Base-by-base conservation (phyloP, 2,797 vertebrate species). In the Lithobates sylvaticus region DNA sequence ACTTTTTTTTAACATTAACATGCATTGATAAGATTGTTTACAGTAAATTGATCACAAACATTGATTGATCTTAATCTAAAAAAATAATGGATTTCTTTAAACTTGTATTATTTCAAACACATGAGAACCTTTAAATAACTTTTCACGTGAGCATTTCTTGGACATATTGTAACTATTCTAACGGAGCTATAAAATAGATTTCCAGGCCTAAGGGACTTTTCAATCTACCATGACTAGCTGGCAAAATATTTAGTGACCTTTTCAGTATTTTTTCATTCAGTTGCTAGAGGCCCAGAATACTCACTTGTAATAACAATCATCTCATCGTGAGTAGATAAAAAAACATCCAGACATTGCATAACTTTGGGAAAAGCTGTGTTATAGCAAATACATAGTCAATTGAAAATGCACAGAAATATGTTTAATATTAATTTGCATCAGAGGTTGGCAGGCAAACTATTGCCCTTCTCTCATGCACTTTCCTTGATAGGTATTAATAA, bases 201-300 rank as follows among this genome's bases (percentile, higher is more conserved):
- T 78, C 50, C 50, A 84, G 44, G 75, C 75, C 76, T 73, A 27
- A 65, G 76, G 83, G 50, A 47, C 3, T 72, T 26, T 84, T 78
- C 69, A 78, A 64, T 78, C 69, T 78, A 78, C 76, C 76, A 65
- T 72, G 76, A 73, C 68, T 73, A 64, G 68, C 36, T 72, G 76
- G 68, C 76, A 73, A 84, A 78, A 71, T 84, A 78, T 65, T 84
- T 64, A 84, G 65, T 78, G 83, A 78, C 76, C 76, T 84, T 84
- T 84, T 84, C 44, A 26, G 23, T 76, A 50, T 44, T 54, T 70
- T 47, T 78, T 78, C 83, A 78, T 44, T 75, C 67, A 68, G 32
- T 78, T 61, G 74, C 83, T 78, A 50, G 54, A 78, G 67, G 47
- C 76, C 21, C 36, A 42, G 50, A 84, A 78, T 29, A 36, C 47